Base-by-base conservation (phyloP, 37 sponge, comb jelly and placozoan genomes). In the Halichondria panicea region DNA sequence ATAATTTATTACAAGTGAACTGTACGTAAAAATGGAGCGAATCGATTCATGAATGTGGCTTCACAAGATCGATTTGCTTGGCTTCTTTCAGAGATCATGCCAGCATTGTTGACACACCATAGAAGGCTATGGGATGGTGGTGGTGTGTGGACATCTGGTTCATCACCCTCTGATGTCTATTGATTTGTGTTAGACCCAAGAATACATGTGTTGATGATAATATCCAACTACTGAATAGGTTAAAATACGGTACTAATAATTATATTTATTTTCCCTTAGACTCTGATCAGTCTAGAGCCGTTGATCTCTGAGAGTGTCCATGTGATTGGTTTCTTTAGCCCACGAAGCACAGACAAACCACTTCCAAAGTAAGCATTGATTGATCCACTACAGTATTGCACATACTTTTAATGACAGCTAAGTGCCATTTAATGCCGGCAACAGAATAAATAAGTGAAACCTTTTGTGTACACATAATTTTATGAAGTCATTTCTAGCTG, bases 241-340 rank as follows among this genome's bases (percentile, higher is more conserved):
- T 21, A 15, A 21, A 52, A n/a, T n/a, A n/a, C n/a, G n/a, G n/a
- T n/a, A n/a, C n/a, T n/a, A n/a, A n/a, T n/a, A 12, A 30, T 22
- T 13, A 12, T 30, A 9, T 11, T 61, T 61, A 11, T 70, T n/a
- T 5, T 12, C 30, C 25, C 31, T 0, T 69, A 88, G 88, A 75
- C 76, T 13, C 63, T 91, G 52, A 46, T 86, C 44, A 86, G 75
- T 31, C 24, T 86, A 71, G 87, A 86, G 41, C 61, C 65, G n/a
- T 68, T 38, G 12, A 78, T 91, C 21, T 72, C 87, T 4, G 63
- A 78, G 36, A 79, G 75, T 35, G 77, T 56, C 4, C 92, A 91
- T 59, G 92, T 91, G 4, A 30, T 78, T 4, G 67, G 76, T 7
- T 91, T 86, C 63, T 91, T 91, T 74, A 77, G 69, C 34, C 78